Evolutionary conservation across 1,140 invertebrate genomes (phyloP).

Genomic region (Leucophenga varia): DNA sequence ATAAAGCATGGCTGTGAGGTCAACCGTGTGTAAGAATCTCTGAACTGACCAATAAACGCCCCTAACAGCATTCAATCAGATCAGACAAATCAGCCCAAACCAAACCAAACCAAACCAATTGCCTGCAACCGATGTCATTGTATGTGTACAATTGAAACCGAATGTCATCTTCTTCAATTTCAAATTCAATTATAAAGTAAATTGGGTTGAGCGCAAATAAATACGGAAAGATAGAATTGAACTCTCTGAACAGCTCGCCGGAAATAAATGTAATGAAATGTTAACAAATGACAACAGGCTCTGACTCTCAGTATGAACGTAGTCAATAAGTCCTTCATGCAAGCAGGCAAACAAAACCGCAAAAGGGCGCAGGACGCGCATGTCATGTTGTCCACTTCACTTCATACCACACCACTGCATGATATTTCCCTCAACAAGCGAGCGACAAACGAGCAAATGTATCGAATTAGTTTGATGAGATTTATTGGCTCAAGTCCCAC

Average conservation of each 20-base stretch:
- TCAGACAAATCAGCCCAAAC: too few species aligned
- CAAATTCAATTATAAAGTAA: slow-evolving; percentile 57
- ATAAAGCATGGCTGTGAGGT: slow-evolving; percentile 28
- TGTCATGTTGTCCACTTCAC: slow-evolving; percentile 16
- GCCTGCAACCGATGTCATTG: too few species aligned
- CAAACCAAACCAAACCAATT: too few species aligned
- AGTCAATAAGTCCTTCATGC: too few species aligned
- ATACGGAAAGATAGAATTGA: slow-evolving; percentile 13
- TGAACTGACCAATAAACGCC: neutral
- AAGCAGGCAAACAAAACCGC: slow-evolving; percentile 44
- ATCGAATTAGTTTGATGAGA: slow-evolving; percentile 51
- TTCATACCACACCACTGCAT: too few species aligned
- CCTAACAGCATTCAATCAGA: neutral
- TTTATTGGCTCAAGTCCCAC: slow-evolving; percentile 54
- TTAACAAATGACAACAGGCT: slow-evolving; percentile 54
- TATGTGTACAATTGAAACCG: slow-evolving; percentile 52
- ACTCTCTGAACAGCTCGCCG: slow-evolving; percentile 24
- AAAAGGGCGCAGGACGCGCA: slow-evolving; percentile 38
- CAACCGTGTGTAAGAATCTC: slow-evolving; percentile 15
- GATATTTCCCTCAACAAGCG: too few species aligned
- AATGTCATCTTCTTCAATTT: slow-evolving; percentile 55
- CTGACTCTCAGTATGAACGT: too few species aligned
- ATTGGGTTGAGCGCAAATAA: slow-evolving; percentile 52
- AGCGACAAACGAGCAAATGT: neutral
- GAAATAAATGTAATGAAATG: slow-evolving; percentile 55